Base-by-base conservation (phyloP, 64 coral and sea anemone genomes). In the Montipora cactus region DNA sequence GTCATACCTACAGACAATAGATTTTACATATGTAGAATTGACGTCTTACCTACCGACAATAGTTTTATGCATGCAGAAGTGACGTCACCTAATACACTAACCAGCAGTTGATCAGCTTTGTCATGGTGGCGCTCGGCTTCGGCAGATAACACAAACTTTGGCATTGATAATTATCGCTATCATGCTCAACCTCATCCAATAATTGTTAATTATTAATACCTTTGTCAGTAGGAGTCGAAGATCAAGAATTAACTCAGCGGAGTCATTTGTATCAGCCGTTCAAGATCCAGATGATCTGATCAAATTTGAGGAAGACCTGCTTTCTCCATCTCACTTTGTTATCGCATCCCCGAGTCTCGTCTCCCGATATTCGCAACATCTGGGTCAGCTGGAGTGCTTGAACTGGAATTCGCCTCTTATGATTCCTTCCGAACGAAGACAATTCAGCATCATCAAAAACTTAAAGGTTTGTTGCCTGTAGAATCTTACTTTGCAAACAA, bases 201-300 rank as follows among this genome's bases (percentile, higher is more conserved):
- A 28, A 28, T 37, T 37, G 37, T 37, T 37, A 37, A 37, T 37
- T 0, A 37, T 37, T 37, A 37, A 37, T 37, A 37, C 2, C 37
- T 37, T 37, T 37, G 37, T 37, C 37, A 0, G 37, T 37, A 37
- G 37, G 37, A 86, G 82, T 8, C 82, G 14, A 3, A 49, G 82
- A 20, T 86, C 82, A 72, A 72, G 64, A 49, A 52, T 70, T 0
- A 11, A 77, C 18, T 97, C 95, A 23, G n/a, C 73, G 16, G 95
- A 97, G 7, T 92, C 89, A 59, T 97, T 97, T 79, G 89, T 90
- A 44, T 97, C 95, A 55, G 95, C 95, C 48, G 95, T 97, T 0
- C 92, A 97, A 70, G 81, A 91, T 9, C 95, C 95, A 4, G 90
- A 84, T 28, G 92, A 97, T 15, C 89, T 97, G 3, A 91, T 94